Conservation (phyloP, 2,113 vertebrate species). For the Uria lomvia region DNA sequence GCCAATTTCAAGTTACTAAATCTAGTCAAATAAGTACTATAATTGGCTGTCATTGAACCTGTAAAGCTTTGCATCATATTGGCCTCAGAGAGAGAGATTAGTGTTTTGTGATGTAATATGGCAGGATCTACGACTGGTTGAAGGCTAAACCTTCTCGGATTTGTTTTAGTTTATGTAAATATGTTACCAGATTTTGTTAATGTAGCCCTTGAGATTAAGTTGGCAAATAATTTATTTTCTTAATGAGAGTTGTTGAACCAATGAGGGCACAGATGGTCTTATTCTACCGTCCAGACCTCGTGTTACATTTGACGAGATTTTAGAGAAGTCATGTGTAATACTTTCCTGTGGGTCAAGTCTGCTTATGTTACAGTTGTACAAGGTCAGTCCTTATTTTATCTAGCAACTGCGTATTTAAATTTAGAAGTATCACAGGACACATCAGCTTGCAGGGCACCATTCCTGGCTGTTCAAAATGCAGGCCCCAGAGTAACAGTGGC, state of each 20-base stretch:
- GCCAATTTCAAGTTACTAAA: background rate
- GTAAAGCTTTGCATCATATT: background rate
- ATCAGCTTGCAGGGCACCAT: constrained; percentile 57
- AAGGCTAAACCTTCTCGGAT: background rate
- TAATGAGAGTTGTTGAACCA: constrained; percentile 59
- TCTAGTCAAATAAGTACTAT: background rate
- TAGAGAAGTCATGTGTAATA: constrained; percentile 73
- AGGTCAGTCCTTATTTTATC: constrained; percentile 85
- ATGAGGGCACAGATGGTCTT: constrained; percentile 55
- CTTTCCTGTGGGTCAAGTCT: constrained; percentile 52
- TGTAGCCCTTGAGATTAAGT: background rate
- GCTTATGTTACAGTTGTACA: constrained; percentile 73
- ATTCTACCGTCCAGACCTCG: constrained; percentile 34
- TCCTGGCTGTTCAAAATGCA: constrained; percentile 72
- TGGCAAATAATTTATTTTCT: constrained; percentile 55
- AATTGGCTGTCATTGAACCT: background rate
- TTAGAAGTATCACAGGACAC: constrained; percentile 77
- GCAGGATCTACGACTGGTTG: background rate
- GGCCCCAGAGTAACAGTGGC: constrained; percentile 68
- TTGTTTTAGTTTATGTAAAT: background rate
- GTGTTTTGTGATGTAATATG: background rate
- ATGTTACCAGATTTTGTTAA: background rate
- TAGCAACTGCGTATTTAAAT: constrained; percentile 78
- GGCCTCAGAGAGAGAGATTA: background rate
- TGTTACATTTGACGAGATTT: constrained; percentile 71